phyloP scores from a whole-genome alignment of 2,888 invertebrate species.

The Panorpa germanica region DNA sequence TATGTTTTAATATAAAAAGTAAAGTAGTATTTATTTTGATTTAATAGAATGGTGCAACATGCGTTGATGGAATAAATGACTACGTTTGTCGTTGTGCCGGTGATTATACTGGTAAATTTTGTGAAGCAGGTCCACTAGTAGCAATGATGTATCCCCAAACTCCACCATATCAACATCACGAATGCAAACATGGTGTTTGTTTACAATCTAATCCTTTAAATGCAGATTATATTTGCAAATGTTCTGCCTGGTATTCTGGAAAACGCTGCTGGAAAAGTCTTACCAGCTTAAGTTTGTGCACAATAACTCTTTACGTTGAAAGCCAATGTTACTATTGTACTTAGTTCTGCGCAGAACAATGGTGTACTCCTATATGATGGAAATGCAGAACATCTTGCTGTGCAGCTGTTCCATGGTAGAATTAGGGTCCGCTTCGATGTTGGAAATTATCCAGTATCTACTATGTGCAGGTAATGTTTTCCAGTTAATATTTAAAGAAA shows the following conservation, averaged over 20 bases:
- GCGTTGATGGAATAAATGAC: conserved; percentile 89
- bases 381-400: conserved; percentile 77
- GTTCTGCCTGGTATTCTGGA: conserved; percentile 90
- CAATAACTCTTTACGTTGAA: conserved; percentile 85
- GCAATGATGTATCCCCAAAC: conserved; percentile 76
- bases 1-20: too few relatives aligned
- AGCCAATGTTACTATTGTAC: conserved; percentile 85
- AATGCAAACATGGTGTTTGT: conserved; percentile 94
- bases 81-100: conserved; percentile 81
- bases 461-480: conserved; percentile 64
- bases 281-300: conserved; percentile 77
- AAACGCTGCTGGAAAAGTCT: conserved; percentile 94
- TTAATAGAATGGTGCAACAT: conserved; percentile 69
- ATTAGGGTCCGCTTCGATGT: conserved; percentile 92
- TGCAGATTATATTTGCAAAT: conserved; percentile 83
- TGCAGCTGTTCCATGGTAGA: conserved; percentile 88
- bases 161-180: conserved; percentile 90
- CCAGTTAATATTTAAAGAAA: too few relatives aligned
- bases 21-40: too few relatives aligned
- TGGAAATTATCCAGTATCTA: conserved; percentile 92
- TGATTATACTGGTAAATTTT: conserved; percentile 82
- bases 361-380: conserved; percentile 92
- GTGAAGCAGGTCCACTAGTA: conserved; percentile 84
- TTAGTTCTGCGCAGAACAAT: conserved; percentile 77
- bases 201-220: conserved; percentile 67